Percentiles rank a stretch among this genome's conserved stretches.
Evolutionary conservation across 2,113 vertebrate species (phyloP).

Genomic region (Lepus americanus): DNA sequence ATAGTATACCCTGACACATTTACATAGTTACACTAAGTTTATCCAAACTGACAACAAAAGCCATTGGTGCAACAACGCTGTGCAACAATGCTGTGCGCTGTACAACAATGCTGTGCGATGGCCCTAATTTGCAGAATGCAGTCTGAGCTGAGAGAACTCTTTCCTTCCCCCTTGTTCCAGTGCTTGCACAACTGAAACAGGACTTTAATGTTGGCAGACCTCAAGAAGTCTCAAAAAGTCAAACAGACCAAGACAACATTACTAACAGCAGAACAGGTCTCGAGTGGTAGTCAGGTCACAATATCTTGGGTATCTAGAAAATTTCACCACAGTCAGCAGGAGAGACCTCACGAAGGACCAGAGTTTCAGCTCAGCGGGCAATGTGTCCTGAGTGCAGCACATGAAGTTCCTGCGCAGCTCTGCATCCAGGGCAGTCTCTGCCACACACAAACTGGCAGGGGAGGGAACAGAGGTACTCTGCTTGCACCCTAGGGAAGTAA

Average conservation of each 20-base stretch:
- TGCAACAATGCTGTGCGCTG: too few species aligned
- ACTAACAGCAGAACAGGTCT: neutral
- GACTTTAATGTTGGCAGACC: neutral
- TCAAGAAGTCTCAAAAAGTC: neutral
- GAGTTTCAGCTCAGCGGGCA: neutral
- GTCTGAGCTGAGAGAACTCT: neutral
- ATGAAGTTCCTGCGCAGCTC: neutral
- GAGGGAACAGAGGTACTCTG: neutral
- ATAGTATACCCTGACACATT: neutral
- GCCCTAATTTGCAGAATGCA: neutral
- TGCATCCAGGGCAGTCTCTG: neutral
- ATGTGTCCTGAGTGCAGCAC: neutral
- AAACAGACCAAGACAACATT: constrained; percentile 33
- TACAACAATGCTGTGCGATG: too few species aligned
- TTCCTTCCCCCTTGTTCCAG: neutral
- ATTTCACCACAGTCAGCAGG: neutral
- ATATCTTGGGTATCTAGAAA: neutral
- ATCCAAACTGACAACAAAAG: neutral
- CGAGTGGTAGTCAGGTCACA: neutral
- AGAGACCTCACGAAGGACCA: neutral
- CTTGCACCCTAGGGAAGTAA: neutral
- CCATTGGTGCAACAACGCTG: neutral
- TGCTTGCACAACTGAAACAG: neutral
- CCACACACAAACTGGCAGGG: neutral
- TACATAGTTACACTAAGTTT: neutral